Conservation (phyloP, 92 coral and sea anemone species). For the Paramuricea clavata region DNA sequence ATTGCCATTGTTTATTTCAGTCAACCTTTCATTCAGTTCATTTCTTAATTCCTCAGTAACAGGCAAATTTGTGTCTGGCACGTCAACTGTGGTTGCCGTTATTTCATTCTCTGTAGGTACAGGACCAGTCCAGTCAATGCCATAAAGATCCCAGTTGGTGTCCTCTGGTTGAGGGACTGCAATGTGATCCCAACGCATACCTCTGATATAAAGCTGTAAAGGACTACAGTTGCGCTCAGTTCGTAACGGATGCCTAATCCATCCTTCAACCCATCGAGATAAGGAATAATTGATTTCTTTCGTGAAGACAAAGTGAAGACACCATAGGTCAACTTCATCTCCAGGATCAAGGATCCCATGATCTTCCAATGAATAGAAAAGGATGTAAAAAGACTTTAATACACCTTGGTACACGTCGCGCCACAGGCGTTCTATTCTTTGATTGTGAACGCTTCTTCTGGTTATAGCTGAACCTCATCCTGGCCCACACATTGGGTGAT, state of each 20-base stretch:
- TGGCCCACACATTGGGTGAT: slow-evolving; percentile 32
- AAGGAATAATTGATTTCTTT: slow-evolving; percentile 37
- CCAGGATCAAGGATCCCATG: slow-evolving; percentile 37
- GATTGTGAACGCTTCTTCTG: slow-evolving; percentile 20
- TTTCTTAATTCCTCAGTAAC: background rate
- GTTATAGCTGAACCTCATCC: slow-evolving; percentile 47
- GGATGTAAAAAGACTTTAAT: slow-evolving; percentile 7
- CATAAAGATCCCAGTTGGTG: slow-evolving; percentile 47
- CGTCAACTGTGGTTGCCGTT: slow-evolving; percentile 23
- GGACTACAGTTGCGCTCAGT: slow-evolving; percentile 37
- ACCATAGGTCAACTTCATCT: slow-evolving; percentile 43
- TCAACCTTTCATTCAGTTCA: slow-evolving; percentile 27
- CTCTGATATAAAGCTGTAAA: slow-evolving; percentile 41
- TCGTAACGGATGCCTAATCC: slow-evolving; percentile 37
- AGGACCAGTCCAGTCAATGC: too few species aligned
- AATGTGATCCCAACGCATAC: slow-evolving; percentile 31
- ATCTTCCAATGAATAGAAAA: slow-evolving; percentile 38
- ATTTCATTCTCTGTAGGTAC: slow-evolving; percentile 18
- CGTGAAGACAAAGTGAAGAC: slow-evolving; percentile 33
- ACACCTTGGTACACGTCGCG: slow-evolving; percentile 35
- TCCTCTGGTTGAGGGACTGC: slow-evolving; percentile 33
- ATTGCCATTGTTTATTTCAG: background rate
- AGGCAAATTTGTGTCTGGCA: slow-evolving; percentile 13
- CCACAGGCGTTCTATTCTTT: slow-evolving; percentile 24
- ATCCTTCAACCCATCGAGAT: slow-evolving; percentile 19